Evolutionary conservation across 2,113 vertebrate genomes (phyloP).

Genomic region (Procavia capensis): DNA sequence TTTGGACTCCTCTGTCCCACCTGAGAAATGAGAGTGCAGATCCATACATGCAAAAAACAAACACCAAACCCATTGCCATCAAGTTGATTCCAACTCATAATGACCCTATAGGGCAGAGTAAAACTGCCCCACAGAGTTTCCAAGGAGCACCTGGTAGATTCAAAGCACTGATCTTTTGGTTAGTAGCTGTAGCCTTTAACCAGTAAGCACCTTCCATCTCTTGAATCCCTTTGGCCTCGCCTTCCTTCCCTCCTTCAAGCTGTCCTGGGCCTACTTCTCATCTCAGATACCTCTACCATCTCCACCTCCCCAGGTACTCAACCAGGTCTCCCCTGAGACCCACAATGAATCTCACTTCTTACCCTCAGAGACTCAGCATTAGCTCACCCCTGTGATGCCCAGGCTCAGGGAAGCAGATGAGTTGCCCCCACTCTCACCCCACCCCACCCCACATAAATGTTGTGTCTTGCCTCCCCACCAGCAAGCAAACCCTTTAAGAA

Average conservation of each 20-base stretch:
- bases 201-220: background rate
- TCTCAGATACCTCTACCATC: background rate
- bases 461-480: background rate
- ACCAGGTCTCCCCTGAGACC: background rate
- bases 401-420: background rate
- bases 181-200: no score
- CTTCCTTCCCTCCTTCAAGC: background rate
- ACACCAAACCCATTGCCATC: no score
- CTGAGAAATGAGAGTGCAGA: background rate
- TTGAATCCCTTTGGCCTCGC: background rate
- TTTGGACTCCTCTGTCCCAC: background rate
- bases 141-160: no score
- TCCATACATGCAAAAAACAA: rapidly evolving
- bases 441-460: background rate
- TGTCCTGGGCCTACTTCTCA: background rate
- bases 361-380: background rate
- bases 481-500: background rate
- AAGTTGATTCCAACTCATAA: no score
- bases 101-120: no score
- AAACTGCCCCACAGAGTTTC: no score
- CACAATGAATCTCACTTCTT: background rate
- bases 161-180: no score
- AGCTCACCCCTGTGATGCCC: rapidly evolving
- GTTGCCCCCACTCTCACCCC: background rate
- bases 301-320: background rate